Percentiles rank a stretch among this genome's conserved stretches.
phyloP scores from a whole-genome alignment of 2,888 invertebrate genomes.

The Laspeyria flexula region DNA sequence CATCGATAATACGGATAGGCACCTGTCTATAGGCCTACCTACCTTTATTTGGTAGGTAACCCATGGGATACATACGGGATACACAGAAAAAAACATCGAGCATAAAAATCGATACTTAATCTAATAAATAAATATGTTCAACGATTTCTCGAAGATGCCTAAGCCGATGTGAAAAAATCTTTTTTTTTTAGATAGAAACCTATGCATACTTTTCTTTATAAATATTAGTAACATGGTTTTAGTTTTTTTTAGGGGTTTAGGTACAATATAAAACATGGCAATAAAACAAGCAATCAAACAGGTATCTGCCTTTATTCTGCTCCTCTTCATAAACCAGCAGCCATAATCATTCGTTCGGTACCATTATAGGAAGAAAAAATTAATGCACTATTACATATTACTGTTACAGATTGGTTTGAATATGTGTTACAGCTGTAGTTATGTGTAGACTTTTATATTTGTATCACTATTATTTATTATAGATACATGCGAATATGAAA shows the following conservation, averaged over 20 bases:
- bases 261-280: conserved; percentile 21
- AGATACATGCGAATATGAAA: conserved; percentile 83
- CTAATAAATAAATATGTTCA: no score
- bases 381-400: conserved; percentile 81
- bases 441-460: conserved; percentile 80
- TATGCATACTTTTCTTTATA: no score
- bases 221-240: no score
- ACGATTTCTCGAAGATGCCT: no score
- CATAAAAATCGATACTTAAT: no score
- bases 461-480: conserved; percentile 82
- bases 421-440: conserved; percentile 84
- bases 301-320: conserved; percentile 86
- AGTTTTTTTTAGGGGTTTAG: background rate
- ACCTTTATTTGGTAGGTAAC: no score
- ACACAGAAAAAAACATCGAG: no score
- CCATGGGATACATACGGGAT: no score
- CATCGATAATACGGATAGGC: no score
- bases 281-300: conserved; percentile 83
- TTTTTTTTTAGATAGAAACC: no score
- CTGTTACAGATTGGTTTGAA: conserved; percentile 85
- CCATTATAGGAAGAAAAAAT: conserved; percentile 85
- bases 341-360: conserved; percentile 84
- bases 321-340: conserved; percentile 82
- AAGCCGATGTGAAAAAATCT: no score
- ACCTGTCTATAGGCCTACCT: no score